Evolutionary conservation across 2,888 invertebrate species (phyloP), one percentile per base, ranked within the genome.

Genomic region (Platycnemis pennipes): DNA sequence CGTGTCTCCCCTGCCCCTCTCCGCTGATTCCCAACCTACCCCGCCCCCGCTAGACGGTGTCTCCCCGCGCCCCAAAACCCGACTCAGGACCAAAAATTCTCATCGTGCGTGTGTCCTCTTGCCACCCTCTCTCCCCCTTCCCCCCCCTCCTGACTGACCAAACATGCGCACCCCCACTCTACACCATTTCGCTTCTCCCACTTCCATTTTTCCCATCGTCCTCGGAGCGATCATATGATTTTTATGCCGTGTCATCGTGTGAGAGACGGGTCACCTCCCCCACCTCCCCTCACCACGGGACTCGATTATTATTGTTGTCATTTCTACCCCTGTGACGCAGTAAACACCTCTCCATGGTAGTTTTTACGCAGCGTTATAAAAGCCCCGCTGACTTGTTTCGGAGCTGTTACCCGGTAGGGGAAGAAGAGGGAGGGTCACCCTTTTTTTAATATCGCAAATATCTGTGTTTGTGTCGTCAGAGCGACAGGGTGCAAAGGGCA

Each of bases 191-290:
- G 8, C 13, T 77, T 16, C 11, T 49, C 11, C 49, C 49, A 3
- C 49, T 13, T 37, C 77, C 77, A 31, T 37, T 77, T 37, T 37
- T n/a, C 37, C 77, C 11, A 5, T 37, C 37, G 49, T 49, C 13
- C 77, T 31, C 77, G 7, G 77, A 37, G 31, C 37, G 77, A 77
- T 77, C 77, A 77, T 63, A 63, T 77, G 77, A 77, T 77, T 77
- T 77, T 77, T 77, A 77, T 77, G 37, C 77, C 31, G 31, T 77
- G 77, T 37, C 77, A 77, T 77, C 77, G 77, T 31, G 1, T 77
- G 77, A 31, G 77, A 13, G 77, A 37, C 37, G 37, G 31, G 63
- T 63, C 19, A 26, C 63, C 63, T 63, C 3, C 63, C n/a, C 3
- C n/a, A 3, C 63, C 1, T 7, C 63, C 63, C 3, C 26, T 22